Percentiles rank a stretch among this genome's conserved stretches.
These are phyloP conservation scores for Thecocarcelia acutangulata DNA, from an alignment of 2,888 invertebrate species.

Conservation along the genomic window DNA sequence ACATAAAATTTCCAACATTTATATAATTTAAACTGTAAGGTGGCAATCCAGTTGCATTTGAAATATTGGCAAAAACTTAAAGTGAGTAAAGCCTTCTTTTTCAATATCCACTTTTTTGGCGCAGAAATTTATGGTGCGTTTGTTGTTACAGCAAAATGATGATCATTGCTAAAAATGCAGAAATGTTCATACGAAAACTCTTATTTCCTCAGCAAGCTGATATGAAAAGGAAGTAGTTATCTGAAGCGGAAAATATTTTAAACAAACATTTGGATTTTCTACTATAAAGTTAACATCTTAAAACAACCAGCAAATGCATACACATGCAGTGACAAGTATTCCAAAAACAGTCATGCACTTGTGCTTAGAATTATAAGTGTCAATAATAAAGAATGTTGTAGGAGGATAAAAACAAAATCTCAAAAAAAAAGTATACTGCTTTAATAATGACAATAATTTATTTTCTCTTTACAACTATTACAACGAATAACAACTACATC, in stretches of 20 bases:
- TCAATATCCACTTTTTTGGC: neutral
- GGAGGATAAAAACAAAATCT: conserved; percentile 27
- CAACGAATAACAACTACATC: neutral
- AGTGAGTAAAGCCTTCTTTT: neutral
- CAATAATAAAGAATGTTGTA: conserved; percentile 58
- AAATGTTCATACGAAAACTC: conserved; percentile 34
- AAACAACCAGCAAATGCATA: conserved; percentile 4
- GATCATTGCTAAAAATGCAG: conserved; percentile 58
- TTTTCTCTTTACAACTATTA: conserved; percentile 25
- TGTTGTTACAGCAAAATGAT: conserved; percentile 35
- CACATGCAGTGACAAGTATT: neutral
- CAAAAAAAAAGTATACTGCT: conserved; percentile 8
- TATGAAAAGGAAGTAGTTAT: conserved; percentile 38
- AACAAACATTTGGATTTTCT: conserved; percentile 59
- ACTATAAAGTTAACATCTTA: conserved; percentile 42
- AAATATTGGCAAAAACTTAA: no score
- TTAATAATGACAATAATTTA: conserved; percentile 65
- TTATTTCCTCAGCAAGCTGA: neutral
- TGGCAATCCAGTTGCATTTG: no score
- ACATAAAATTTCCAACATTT: no score
- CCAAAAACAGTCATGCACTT: neutral
- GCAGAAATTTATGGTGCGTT: neutral
- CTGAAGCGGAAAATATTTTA: conserved; percentile 59
- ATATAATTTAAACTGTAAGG: no score
- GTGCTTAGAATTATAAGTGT: conserved; percentile 55